A percentile compares a stretch with the other conserved stretches of the same genome.
Evolutionary conservation across 1,140 invertebrate species (phyloP).

Genomic region (Formica selysi): DNA sequence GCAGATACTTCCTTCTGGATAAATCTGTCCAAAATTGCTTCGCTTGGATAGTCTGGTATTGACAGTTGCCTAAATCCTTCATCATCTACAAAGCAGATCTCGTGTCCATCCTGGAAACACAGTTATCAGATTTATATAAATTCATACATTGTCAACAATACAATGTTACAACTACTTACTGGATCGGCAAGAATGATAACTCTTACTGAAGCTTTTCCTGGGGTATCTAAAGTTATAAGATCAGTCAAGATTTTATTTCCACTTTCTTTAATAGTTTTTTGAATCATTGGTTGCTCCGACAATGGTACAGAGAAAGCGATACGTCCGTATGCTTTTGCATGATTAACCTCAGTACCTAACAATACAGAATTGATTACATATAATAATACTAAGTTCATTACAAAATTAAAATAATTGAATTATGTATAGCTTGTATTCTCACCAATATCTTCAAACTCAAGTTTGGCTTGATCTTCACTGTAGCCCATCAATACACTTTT

Average conservation of each 20-base stretch:
- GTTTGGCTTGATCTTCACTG: conserved; percentile 90
- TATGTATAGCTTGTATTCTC: conserved; percentile 68
- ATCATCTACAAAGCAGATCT: conserved; percentile 99
- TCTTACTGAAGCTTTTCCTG: conserved; percentile 97
- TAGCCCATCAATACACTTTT: conserved; percentile 90
- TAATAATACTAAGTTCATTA: conserved; percentile 1
- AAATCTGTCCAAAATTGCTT: conserved; percentile 92
- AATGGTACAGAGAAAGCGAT: conserved; percentile 97
- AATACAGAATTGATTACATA: conserved; percentile 11
- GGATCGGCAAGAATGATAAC: conserved; percentile 99
- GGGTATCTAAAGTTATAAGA: conserved; percentile 96
- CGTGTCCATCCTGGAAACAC: conserved; percentile 93
- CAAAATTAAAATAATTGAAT: conserved; percentile 1
- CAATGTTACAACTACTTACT: conserved; percentile 82
- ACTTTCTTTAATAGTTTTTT: conserved; percentile 91
- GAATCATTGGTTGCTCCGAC: conserved; percentile 91
- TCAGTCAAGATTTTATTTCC: conserved; percentile 94
- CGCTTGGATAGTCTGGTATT: conserved; percentile 93
- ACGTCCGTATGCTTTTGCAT: conserved; percentile 97
- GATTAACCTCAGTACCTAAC: conserved; percentile 90
- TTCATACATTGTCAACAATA: conserved; percentile 17
- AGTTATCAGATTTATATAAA: conserved; percentile 14
- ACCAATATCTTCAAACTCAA: conserved; percentile 92
- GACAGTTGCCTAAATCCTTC: conserved; percentile 97
- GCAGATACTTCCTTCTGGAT: conserved; percentile 89